Base-by-base conservation (phyloP, 92 coral and sea anemone genomes). In the Virgularia gustaviana region DNA sequence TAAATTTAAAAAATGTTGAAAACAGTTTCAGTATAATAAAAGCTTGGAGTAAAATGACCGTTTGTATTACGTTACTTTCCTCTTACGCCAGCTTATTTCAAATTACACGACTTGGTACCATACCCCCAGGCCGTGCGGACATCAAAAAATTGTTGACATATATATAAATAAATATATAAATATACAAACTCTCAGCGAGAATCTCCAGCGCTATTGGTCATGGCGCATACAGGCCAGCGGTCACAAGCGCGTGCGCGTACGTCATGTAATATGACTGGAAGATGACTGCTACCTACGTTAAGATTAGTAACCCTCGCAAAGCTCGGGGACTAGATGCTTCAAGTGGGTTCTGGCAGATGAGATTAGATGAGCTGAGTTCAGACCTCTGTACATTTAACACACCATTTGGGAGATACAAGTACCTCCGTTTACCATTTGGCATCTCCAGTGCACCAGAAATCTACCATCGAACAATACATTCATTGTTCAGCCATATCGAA, bases 391-490 rank as follows among this genome's bases (percentile, higher is more conserved):
- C 78, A 52, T 59, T 57, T 8, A 22, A 30, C 79, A 58, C 79
- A 28, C 71, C 79, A 2, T 73, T 73, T 42, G 79, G 71, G 33
- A 73, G 79, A 65, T 74, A 62, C 27, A 76, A 43, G 15, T 62
- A 62, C 44, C 49, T 62, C 33, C 44, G 73, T 41, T 63, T 76
- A n/a, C 64, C 72, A 35, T 62, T 76, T 16, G 73, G 65, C 49
- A 76, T 76, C 80, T 57, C 63, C 36, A 57, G 70, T 0, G 79
- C 71, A 1, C 72, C 70, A 2, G 71, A 73, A 23, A 30, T 41
- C 25, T 73, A 73, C 57, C 63, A 76, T 27, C 32, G 73, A 67
- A 76, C 63, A 24, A 41, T 75, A 27, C 63, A 75, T 4, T 33
- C 70, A 27, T 29, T 75, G 36, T 75, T 60, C n/a, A 70, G 71